Base-by-base conservation (phyloP, 1,140 invertebrate species). In the Trichonephila inaurata region DNA sequence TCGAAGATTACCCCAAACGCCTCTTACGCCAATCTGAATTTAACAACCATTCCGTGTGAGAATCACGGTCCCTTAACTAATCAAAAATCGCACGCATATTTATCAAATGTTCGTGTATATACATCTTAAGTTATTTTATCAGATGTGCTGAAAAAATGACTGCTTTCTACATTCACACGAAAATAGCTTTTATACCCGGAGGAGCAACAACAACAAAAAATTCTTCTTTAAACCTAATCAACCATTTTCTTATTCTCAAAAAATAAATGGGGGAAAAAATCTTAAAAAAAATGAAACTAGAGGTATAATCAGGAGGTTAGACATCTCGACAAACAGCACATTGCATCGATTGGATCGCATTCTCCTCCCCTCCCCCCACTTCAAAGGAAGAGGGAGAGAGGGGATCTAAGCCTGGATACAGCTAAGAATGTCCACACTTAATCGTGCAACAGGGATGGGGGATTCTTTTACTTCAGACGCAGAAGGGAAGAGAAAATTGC, bases 401-500 rank as follows among this genome's bases (percentile, higher is more conserved):
- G 83, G 51, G 21, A 85, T 28, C 24, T 85, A 61, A 85, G 58
- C 58, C 7, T 3, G 51, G 44, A 61, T 77, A 60, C 6, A 16
- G 83, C 58, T 51, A 58, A 85, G 58, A 85, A 85, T 60, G 83
- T 85, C 7, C 58, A 10, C 61, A 88, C 19, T 88, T 62, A 64
- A 88, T 88, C 24, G 86, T 21, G 83, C 44, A 61, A 88, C 18
- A 64, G 60, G 51, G 86, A 61, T 62, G 24, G 60, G 24, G 28
- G 62, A 88, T 58, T 64, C 60, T 88, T 33, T 21, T 62, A 24
- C 58, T 88, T 33, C 7, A 44, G 86, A 14, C 14, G 61, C 28
- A 64, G 60, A 58, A 40, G 86, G 62, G 33, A 19, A 88, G 62
- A 64, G 86, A 88, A 88, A 64, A 88, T 88, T 88, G 51, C 62